A percentile compares a stretch with the other conserved stretches of the same genome.
phyloP scores from a whole-genome alignment of 2,797 vertebrate species.

The Acanthiza pusilla region DNA sequence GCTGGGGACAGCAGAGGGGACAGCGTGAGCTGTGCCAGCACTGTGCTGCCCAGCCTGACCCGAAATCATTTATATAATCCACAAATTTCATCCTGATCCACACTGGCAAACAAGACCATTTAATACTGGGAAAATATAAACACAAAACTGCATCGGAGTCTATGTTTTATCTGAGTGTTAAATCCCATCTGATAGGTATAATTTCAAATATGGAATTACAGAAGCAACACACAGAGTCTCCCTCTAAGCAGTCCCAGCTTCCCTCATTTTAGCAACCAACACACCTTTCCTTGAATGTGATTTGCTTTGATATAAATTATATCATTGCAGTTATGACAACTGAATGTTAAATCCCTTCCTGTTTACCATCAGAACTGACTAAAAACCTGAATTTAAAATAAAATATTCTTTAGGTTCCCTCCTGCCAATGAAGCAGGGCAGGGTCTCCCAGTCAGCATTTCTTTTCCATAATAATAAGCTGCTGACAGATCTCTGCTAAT shows the following conservation, averaged over 20 bases:
- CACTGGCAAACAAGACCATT: fast-evolving
- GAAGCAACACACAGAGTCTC: neutral
- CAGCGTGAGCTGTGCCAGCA: fast-evolving
- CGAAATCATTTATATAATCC: fast-evolving
- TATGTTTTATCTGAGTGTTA: neutral
- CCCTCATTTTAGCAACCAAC: neutral
- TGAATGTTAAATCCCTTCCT: neutral
- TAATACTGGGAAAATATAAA: neutral
- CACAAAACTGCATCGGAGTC: neutral
- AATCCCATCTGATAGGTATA: neutral
- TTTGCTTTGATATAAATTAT: neutral
- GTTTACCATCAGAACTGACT: neutral
- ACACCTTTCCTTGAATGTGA: neutral
- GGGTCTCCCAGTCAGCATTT: neutral
- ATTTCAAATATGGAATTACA: neutral
- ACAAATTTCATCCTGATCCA: neutral
- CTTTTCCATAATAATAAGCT: neutral
- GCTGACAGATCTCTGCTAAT: neutral
- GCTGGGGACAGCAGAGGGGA: constrained; percentile 31
- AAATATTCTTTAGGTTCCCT: neutral
- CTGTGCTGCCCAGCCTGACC: fast-evolving
- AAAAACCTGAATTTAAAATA: neutral
- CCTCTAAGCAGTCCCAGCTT: neutral
- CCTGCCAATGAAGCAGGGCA: neutral
- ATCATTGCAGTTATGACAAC: neutral